These are phyloP conservation scores for Lasioglossum oenotherae DNA, from an alignment of 2,888 invertebrate genomes.

Conservation along the genomic window DNA sequence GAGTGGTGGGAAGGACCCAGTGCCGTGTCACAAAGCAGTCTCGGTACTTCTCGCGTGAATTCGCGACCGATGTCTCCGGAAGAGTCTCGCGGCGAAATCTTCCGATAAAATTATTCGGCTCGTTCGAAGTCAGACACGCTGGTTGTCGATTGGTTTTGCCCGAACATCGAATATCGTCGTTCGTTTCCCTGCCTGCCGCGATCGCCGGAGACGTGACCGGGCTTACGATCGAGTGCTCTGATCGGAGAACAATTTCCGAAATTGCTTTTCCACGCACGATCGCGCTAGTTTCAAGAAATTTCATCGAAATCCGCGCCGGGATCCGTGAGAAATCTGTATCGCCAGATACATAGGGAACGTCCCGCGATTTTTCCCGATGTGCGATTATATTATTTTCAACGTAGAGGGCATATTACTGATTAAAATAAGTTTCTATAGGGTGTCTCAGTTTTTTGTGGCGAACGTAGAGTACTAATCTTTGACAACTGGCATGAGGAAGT, in stretches of 20 bases:
- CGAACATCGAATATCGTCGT: not conserved
- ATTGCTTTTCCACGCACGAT: slow-evolving; percentile 3
- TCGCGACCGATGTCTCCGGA: not conserved
- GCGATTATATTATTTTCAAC: not conserved
- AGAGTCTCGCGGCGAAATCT: not conserved
- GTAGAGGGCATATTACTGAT: too few species aligned
- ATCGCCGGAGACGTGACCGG: slow-evolving; percentile 21
- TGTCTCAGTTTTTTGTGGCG: too few species aligned
- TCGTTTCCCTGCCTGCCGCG: slow-evolving; percentile 9
- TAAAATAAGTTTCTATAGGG: too few species aligned
- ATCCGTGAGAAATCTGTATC: not conserved
- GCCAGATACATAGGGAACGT: not conserved
- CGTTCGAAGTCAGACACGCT: not conserved
- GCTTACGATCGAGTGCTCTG: not conserved
- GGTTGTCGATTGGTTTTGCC: slow-evolving; percentile 1
- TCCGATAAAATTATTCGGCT: slow-evolving; percentile 28
- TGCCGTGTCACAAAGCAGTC: too few species aligned
- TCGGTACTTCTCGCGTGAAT: not conserved
- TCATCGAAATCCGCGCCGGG: not conserved
- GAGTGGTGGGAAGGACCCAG: too few species aligned
- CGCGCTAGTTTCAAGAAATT: slow-evolving; percentile 7
- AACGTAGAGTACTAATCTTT: too few species aligned
- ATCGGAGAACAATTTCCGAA: not conserved
- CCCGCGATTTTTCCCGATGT: not conserved
- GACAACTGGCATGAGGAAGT: too few species aligned